These are phyloP conservation scores for Hydrochoerus hydrochaeris DNA, from an alignment of 2,113 vertebrate species.

Conservation along the genomic window DNA sequence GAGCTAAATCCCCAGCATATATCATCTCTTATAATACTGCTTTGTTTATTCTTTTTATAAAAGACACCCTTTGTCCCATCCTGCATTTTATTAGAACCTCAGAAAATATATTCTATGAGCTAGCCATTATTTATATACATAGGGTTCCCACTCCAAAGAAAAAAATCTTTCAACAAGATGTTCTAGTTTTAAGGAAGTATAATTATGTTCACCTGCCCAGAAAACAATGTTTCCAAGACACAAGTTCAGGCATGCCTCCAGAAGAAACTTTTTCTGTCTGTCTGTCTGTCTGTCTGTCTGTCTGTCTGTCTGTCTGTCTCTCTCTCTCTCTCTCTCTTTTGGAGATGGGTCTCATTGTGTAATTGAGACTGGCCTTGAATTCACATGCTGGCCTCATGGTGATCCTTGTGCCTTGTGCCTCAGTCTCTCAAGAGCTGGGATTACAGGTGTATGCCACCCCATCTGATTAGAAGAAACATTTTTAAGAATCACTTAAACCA, in stretches of 20 bases:
- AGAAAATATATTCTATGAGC: conserved; percentile 44
- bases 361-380: neutral
- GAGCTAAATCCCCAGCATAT: neutral
- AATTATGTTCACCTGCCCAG: conserved; percentile 19
- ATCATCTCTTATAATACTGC: neutral
- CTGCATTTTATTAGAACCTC: conserved; percentile 38
- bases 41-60: conserved; percentile 37
- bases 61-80: neutral
- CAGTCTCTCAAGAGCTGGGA: neutral
- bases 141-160: neutral
- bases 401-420: neutral
- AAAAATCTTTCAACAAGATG: conserved; percentile 40
- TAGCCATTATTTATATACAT: conserved; percentile 34
- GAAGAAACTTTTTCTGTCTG: neutral
- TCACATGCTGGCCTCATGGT: neutral
- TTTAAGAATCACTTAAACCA: conserved; percentile 38
- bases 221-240: neutral
- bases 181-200: conserved; percentile 44
- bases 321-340: neutral
- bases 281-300: too few relatives aligned
- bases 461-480: neutral
- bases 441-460: neutral
- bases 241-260: neutral
- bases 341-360: neutral
- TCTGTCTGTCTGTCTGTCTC: too few relatives aligned